Base-by-base conservation (phyloP, 2,113 vertebrate genomes). In the Marmota monax region DNA sequence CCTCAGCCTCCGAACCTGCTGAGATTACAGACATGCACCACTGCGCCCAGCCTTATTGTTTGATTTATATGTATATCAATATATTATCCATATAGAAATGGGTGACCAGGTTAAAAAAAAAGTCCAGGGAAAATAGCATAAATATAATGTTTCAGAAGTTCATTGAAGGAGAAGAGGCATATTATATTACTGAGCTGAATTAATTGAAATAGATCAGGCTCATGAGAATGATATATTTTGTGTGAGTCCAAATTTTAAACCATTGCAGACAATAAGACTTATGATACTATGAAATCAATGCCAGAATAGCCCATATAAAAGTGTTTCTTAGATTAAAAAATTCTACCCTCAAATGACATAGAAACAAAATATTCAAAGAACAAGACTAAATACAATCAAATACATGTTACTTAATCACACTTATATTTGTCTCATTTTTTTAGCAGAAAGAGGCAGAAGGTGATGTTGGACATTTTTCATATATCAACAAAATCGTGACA, bases 71-170 rank as follows among this genome's bases (percentile, higher is more conserved):
- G 29, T 53, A 48, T 80, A 65, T 65, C 39, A 82, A 88, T 88
- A 82, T 82, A 82, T 94, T 88, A 94, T 73, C 67, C 82, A 53
- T 34, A 61, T 74, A 82, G 53, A 80, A 82, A 80, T 72, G 42
- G 34, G 73, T 80, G 6, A 32, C 20, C 65, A 80, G 67, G 39
- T 45, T 45, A 1, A 87, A 39, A 42, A 73, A 61, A 45, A 29
- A 32, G 51, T 13, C 53, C 25, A 53, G 32, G 27, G 29, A 51
- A 82, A 88, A 87, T 51, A 82, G 39, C 42, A 82, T 4, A 22
- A 9, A 37, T 23, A 73, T 3, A 67, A 18, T 34, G 25, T 48
- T 94, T 77, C 25, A 51, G 42, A 67, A 87, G 32, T 53, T 90
- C 74, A 83, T 2, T 20, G 20, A 67, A 87, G 37, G 82, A 82